Conservation (phyloP, 2,888 invertebrate genomes). For the Lepidocyrtinus sp. region DNA sequence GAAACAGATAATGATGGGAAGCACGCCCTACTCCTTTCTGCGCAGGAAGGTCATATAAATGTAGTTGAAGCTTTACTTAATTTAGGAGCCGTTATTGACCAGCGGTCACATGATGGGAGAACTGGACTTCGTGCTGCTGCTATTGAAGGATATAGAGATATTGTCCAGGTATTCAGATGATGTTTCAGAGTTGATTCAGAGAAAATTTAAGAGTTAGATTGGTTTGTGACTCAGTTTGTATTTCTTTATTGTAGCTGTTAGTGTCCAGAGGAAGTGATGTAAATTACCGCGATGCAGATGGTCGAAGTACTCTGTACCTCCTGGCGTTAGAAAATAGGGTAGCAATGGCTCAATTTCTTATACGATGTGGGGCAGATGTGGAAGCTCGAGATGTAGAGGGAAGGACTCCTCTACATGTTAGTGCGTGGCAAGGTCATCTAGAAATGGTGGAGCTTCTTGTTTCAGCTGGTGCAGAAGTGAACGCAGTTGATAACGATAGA, state of each 20-base stretch:
- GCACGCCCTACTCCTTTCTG: conserved; percentile 88
- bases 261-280: conserved; percentile 85
- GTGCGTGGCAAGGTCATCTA: conserved; percentile 94
- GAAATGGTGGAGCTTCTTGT: conserved; percentile 92
- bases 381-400: conserved; percentile 93
- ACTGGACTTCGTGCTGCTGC: conserved; percentile 88
- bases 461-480: conserved; percentile 87
- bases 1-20: conserved; percentile 94
- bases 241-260: conserved; percentile 74
- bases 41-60: conserved; percentile 84
- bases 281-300: conserved; percentile 92
- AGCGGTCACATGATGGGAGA: conserved; percentile 91
- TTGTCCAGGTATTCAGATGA: conserved; percentile 67
- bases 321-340: conserved; percentile 89
- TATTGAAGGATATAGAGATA: conserved; percentile 83
- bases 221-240: background rate
- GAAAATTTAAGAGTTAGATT: background rate
- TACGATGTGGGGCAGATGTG: conserved; percentile 85
- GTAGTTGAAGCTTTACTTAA: conserved; percentile 81
- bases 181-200: background rate
- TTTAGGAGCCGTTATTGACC: conserved; percentile 85
- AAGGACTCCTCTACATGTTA: conserved; percentile 88
- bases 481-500: conserved; percentile 89
- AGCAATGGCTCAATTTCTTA: conserved; percentile 85
- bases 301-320: conserved; percentile 92